A percentile compares a stretch with the other conserved stretches of the same genome.
Evolutionary conservation across 2,888 invertebrate genomes (phyloP).

Genomic region (Heliconius charithonia): DNA sequence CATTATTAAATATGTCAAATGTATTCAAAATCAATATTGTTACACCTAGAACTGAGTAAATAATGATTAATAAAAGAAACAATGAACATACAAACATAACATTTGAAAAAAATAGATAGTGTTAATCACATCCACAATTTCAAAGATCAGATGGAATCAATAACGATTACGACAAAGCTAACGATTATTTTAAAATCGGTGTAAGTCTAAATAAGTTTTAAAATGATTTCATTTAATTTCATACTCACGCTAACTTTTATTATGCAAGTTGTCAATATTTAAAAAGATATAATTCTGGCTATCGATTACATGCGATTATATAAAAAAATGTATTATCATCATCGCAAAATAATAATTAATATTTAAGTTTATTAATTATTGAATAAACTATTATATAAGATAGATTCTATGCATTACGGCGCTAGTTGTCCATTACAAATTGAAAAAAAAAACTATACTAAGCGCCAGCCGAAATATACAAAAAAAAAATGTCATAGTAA

Average conservation of each 20-base stretch:
- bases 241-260: constrained; percentile 22
- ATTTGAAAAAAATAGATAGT: background rate
- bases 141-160: constrained; percentile 27
- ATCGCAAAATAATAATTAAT: constrained; percentile 6
- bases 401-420: background rate
- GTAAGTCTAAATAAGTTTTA: constrained; percentile 23
- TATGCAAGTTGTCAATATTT: constrained; percentile 18
- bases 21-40: background rate
- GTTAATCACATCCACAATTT: constrained; percentile 14
- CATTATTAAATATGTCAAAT: background rate
- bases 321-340: constrained; percentile 10
- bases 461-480: background rate
- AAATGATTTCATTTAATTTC: constrained; percentile 19
- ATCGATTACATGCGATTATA: constrained; percentile 31
- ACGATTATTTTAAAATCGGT: constrained; percentile 34
- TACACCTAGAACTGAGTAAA: background rate
- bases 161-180: constrained; percentile 29
- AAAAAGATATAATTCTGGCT: constrained; percentile 27
- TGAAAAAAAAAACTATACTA: background rate
- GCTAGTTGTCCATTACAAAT: background rate
- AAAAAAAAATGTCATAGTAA: background rate
- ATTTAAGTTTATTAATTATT: constrained; percentile 14
- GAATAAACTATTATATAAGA: constrained; percentile 22
- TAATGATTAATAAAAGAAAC: background rate
- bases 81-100: constrained; percentile 4